These are phyloP conservation scores for Babylonia areolata DNA, from an alignment of 1,140 invertebrate species.

Conservation along the genomic window DNA sequence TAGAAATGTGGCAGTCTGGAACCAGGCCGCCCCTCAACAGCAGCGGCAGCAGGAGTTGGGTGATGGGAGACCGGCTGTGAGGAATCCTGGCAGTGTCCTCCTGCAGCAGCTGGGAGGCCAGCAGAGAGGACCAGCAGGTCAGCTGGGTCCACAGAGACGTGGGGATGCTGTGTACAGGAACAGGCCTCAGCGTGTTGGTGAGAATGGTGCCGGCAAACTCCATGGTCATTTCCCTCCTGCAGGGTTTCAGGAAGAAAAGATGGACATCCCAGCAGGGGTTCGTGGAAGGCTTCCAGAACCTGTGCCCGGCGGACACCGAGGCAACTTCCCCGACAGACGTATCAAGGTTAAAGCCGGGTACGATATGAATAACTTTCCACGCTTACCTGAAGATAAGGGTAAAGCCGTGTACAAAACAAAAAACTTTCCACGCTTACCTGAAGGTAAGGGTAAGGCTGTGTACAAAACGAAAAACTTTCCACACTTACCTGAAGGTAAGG, in stretches of 20 bases:
- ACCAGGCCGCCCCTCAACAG: neutral
- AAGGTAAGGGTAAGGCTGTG: neutral
- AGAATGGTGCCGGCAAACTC: too few species aligned
- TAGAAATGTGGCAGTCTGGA: neutral
- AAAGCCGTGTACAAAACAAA: too few species aligned
- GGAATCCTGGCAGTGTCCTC: neutral
- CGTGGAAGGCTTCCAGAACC: neutral
- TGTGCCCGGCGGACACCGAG: neutral
- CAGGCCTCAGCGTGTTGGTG: neutral
- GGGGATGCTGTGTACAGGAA: neutral
- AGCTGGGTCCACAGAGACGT: neutral
- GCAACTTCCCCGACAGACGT: neutral
- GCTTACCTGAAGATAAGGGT: too few species aligned
- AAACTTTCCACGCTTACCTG: too few species aligned
- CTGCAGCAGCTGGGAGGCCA: neutral
- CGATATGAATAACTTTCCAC: too few species aligned
- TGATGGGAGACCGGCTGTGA: too few species aligned
- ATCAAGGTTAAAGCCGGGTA: too few species aligned
- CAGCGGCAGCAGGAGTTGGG: too few species aligned
- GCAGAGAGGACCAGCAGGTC: neutral
- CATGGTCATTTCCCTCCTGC: neutral
- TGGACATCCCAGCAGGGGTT: neutral
- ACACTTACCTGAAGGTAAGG: neutral
- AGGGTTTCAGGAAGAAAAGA: neutral
- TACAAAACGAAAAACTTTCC: neutral